phyloP scores from a whole-genome alignment of 37 sponge, comb jelly and placozoan genomes.

The Ianthella basta region DNA sequence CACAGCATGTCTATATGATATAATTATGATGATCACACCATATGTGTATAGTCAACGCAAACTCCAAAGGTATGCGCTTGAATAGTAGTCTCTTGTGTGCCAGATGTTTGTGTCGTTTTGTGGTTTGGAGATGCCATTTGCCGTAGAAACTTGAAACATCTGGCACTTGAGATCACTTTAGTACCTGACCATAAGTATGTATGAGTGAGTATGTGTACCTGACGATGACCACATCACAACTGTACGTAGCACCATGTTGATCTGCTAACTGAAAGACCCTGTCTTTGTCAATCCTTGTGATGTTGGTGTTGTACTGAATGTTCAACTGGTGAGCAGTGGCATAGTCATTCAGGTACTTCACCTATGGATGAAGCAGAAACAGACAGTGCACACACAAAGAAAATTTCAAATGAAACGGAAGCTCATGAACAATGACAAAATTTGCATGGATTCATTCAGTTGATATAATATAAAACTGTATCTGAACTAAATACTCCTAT shows the following conservation, averaged over 20 bases:
- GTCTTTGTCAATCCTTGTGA: slow-evolving; percentile 13
- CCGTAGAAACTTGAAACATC: no score
- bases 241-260: background rate
- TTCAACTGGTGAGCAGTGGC: slow-evolving; percentile 37
- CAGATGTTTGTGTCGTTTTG: no score
- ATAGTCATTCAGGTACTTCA: slow-evolving; percentile 55
- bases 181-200: background rate
- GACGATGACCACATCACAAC: slow-evolving; percentile 36
- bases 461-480: background rate
- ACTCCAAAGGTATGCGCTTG: no score
- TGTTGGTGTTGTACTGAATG: slow-evolving; percentile 55
- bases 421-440: no score
- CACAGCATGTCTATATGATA: background rate
- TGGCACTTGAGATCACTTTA: no score
- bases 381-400: background rate
- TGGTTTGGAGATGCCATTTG: no score
- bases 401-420: no score
- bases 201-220: slow-evolving; percentile 5
- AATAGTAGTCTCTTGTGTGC: no score
- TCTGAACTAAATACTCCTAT: background rate
- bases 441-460: background rate
- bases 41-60: no score
- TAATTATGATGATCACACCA: no score
- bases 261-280: slow-evolving; percentile 14
- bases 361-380: background rate